These are phyloP conservation scores for Pachypeltis micranthus DNA, from an alignment of 1,140 invertebrate species.

Conservation along the genomic window DNA sequence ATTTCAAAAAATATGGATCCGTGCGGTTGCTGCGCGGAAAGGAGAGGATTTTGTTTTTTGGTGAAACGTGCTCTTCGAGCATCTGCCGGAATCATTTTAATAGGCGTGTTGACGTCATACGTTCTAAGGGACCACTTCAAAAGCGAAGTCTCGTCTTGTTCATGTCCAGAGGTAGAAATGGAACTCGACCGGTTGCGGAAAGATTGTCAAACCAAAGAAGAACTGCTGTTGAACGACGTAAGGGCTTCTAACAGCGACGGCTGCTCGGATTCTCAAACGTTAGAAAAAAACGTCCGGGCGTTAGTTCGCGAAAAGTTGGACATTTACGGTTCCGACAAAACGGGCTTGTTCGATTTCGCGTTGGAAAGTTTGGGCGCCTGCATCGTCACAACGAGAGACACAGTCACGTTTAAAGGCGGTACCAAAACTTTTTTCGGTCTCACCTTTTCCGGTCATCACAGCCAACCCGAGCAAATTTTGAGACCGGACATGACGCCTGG, in stretches of 20 bases:
- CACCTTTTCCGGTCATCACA: neutral
- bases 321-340: conserved; percentile 18
- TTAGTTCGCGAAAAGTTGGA: neutral
- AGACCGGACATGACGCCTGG: conserved; percentile 48
- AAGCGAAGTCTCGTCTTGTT: too few relatives aligned
- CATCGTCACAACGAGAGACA: conserved; percentile 18
- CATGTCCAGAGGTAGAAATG: too few relatives aligned
- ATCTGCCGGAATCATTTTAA: neutral
- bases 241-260: too few relatives aligned
- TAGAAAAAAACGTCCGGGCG: neutral
- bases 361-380: conserved; percentile 15
- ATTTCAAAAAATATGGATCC: too few relatives aligned
- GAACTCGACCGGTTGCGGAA: too few relatives aligned
- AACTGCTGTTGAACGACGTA: too few relatives aligned
- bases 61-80: neutral
- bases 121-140: neutral
- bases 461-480: neutral
- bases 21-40: too few relatives aligned
- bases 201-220: too few relatives aligned
- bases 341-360: conserved; percentile 23
- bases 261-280: neutral
- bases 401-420: conserved; percentile 6
- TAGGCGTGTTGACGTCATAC: neutral
- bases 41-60: too few relatives aligned
- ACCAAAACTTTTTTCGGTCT: neutral